Conservation (phyloP, 2,113 vertebrate genomes). For the Phainopepla nitens region DNA sequence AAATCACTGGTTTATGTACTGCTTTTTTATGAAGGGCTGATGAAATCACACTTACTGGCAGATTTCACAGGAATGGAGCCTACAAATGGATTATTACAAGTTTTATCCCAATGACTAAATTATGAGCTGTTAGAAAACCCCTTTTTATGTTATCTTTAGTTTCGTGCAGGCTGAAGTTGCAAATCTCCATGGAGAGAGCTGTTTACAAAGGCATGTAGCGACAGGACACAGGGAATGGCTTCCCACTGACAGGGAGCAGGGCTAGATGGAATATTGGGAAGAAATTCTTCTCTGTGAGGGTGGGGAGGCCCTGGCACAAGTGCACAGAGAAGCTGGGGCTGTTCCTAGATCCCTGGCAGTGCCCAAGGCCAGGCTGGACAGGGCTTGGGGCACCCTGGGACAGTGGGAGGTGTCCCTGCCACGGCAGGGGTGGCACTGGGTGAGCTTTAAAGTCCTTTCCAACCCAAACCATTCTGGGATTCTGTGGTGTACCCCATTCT, state of each 20-base stretch:
- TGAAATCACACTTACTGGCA: background rate
- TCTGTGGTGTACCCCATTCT: background rate
- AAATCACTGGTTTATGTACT: background rate
- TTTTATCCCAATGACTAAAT: background rate
- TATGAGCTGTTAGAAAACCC: background rate
- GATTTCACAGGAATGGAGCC: background rate
- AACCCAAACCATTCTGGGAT: background rate
- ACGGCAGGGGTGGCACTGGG: background rate
- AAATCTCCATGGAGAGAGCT: background rate
- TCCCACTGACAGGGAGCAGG: background rate
- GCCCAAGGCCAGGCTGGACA: background rate
- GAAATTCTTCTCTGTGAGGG: rapidly evolving
- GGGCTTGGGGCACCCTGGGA: background rate
- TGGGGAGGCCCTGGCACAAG: background rate
- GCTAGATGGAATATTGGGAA: too few relatives aligned
- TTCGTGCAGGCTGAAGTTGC: background rate
- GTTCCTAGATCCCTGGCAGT: background rate
- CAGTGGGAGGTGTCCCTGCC: background rate
- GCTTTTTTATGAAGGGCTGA: background rate
- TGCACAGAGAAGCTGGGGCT: background rate
- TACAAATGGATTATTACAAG: background rate
- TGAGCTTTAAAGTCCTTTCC: background rate
- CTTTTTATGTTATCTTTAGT: background rate
- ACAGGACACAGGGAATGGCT: background rate
- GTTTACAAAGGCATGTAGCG: background rate